A percentile compares a stretch with the other conserved stretches of the same genome.
phyloP scores from a whole-genome alignment of 2,797 vertebrate genomes.

The Myiothlypis chrysogaster region DNA sequence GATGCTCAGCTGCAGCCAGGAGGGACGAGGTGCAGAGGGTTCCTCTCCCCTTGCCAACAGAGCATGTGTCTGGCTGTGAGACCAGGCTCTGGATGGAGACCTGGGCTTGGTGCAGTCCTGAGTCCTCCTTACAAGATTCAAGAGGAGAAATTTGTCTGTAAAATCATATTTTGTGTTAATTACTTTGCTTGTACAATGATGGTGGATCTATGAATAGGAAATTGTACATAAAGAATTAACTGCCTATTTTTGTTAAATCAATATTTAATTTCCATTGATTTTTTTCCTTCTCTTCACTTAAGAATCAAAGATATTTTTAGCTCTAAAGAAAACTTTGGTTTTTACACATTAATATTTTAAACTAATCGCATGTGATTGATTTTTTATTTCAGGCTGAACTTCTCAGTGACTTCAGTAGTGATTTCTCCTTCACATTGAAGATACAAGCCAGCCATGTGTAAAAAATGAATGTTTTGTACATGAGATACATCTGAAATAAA shows the following conservation, averaged over 20 bases:
- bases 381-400: background rate
- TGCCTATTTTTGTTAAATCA: background rate
- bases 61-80: accelerated
- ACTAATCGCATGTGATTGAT: background rate
- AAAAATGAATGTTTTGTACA: background rate
- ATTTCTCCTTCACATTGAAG: background rate
- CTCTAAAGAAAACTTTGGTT: background rate
- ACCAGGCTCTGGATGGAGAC: background rate
- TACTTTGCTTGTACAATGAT: background rate
- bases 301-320: background rate
- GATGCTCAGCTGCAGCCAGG: background rate
- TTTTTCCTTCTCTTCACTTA: background rate
- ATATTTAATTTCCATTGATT: background rate
- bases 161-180: background rate
- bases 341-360: conserved; percentile 12
- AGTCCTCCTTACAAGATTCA: background rate
- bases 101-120: background rate
- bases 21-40: background rate
- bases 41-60: background rate
- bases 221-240: background rate
- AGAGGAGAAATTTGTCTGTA: background rate
- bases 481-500: background rate
- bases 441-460: background rate
- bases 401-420: background rate
- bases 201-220: background rate